Conservation (phyloP, 2,113 vertebrate genomes). For the Formicarius rufipectus region DNA sequence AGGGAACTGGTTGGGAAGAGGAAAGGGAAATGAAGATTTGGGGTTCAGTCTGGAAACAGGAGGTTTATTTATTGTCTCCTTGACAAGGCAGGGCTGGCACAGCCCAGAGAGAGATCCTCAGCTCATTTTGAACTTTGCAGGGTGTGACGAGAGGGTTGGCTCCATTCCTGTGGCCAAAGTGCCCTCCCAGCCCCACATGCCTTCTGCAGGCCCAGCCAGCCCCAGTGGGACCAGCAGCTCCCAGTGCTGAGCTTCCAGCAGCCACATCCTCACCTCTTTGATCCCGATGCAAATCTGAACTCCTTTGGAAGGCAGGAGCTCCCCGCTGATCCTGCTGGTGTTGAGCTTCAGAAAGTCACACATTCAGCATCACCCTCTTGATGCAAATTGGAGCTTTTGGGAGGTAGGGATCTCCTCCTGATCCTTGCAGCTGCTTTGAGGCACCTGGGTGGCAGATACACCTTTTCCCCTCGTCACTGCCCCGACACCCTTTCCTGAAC, state of each 20-base stretch:
- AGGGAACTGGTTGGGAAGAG: neutral
- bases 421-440: neutral
- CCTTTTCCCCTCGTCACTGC: neutral
- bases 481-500: slow-evolving; percentile 2
- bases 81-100: neutral
- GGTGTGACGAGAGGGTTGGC: neutral
- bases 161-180: accelerated
- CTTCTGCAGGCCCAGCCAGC: neutral
- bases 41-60: neutral
- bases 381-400: neutral
- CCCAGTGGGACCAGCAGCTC: neutral
- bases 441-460: neutral
- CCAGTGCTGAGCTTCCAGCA: neutral
- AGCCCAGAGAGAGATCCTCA: neutral
- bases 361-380: neutral
- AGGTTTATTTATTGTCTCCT: neutral
- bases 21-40: neutral
- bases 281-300: neutral
- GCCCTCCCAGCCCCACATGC: neutral
- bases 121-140: neutral
- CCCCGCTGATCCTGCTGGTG: neutral
- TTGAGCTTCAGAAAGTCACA: neutral
- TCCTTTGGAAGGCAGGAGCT: neutral
- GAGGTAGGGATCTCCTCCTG: neutral
- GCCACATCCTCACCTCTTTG: neutral